Conservation (phyloP, 2,113 vertebrate species). For the Apeltes quadracus region DNA sequence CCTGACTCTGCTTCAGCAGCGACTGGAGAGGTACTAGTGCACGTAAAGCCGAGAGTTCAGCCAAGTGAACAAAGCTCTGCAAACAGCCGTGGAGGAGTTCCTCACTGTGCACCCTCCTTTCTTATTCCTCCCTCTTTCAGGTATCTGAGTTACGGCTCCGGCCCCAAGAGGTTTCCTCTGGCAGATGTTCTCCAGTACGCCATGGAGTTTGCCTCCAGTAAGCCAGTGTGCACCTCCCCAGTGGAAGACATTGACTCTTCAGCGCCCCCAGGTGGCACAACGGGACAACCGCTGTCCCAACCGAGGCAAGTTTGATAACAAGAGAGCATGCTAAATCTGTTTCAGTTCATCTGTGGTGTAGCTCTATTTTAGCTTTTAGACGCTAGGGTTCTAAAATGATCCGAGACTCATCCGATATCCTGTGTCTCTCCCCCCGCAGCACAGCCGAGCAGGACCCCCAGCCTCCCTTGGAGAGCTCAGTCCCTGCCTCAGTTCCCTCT, state of each 20-base stretch:
- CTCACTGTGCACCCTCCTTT: conserved; percentile 3
- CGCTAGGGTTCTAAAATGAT: neutral
- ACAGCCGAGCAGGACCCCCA: conserved; percentile 84
- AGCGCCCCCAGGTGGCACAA: conserved; percentile 83
- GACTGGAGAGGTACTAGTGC: conserved; percentile 90
- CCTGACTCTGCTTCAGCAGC: conserved; percentile 93
- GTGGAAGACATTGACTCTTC: conserved; percentile 91
- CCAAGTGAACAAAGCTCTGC: conserved; percentile 19
- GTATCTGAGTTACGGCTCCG: conserved; percentile 96
- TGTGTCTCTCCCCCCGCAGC: conserved; percentile 69
- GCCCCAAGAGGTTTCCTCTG: conserved; percentile 97
- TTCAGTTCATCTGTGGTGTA: neutral
- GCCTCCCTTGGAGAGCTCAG: conserved; percentile 81
- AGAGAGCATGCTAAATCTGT: neutral
- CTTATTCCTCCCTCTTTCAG: conserved; percentile 69
- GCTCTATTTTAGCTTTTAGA: neutral
- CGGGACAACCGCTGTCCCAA: conserved; percentile 80
- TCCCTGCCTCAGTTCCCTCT: conserved; percentile 73
- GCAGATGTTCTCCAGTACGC: conserved; percentile 98
- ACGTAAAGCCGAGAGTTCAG: conserved; percentile 1
- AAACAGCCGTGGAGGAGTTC: neutral
- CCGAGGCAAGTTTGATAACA: conserved; percentile 81
- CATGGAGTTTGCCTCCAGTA: conserved; percentile 98
- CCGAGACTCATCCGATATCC: neutral
- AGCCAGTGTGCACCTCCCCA: conserved; percentile 94